phyloP scores from a whole-genome alignment of 2,113 vertebrate genomes.

The Brachirus orientalis region DNA sequence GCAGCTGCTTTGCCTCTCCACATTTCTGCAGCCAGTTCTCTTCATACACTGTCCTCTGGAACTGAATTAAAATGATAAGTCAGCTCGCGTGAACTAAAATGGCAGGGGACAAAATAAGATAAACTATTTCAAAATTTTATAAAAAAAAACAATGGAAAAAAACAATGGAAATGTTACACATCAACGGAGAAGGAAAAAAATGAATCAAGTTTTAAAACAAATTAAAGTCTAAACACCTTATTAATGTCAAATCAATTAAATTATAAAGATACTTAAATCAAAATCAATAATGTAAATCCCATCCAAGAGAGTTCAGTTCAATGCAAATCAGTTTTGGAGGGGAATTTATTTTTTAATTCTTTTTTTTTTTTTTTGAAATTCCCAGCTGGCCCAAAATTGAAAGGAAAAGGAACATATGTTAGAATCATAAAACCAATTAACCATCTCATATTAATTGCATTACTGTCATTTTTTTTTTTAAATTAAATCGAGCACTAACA shows the following conservation, averaged over 20 bases:
- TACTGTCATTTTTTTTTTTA: background rate
- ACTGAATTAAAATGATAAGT: no score
- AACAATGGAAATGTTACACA: no score
- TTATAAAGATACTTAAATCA: slow-evolving; percentile 18
- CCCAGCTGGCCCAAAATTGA: background rate
- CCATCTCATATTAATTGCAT: slow-evolving; percentile 26
- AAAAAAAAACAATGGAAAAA: background rate
- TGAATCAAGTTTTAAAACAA: slow-evolving; percentile 13
- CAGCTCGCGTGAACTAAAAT: no score
- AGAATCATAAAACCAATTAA: slow-evolving; percentile 11
- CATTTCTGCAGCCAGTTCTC: no score
- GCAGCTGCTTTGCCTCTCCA: no score
- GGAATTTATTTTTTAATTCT: slow-evolving; percentile 5
- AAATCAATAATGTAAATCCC: background rate
- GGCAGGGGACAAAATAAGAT: no score
- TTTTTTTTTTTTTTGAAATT: slow-evolving; percentile 9
- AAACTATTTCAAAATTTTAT: no score
- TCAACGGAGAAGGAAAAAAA: background rate
- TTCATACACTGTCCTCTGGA: no score
- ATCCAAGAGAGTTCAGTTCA: slow-evolving; percentile 15
- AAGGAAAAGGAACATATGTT: slow-evolving; percentile 32
- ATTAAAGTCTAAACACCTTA: background rate
- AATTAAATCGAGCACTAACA: background rate
- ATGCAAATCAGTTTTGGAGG: slow-evolving; percentile 5
- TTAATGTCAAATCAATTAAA: slow-evolving; percentile 3